A percentile compares a stretch with the other conserved stretches of the same genome.
Evolutionary conservation across 2,797 vertebrate species (phyloP).

Genomic region (Cossypha dichroa): DNA sequence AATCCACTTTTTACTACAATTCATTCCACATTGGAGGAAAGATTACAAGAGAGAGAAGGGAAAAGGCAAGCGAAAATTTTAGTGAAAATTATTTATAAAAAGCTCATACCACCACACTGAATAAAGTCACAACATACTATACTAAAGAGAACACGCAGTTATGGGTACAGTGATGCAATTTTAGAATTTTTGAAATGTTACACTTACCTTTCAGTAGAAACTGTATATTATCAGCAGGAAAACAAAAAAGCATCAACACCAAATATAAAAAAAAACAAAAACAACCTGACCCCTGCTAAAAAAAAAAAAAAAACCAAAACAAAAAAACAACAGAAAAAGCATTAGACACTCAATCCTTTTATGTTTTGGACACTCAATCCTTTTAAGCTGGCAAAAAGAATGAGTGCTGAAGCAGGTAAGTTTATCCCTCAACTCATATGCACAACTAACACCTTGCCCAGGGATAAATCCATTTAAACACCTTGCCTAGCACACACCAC

Average conservation of each 20-base stretch:
- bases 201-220: not conserved
- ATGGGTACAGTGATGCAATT: not conserved
- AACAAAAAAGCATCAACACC: not conserved
- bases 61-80: not conserved
- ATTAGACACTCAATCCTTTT: not conserved
- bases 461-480: not conserved
- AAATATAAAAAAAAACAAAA: not conserved
- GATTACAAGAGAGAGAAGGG: not conserved
- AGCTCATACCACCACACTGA: not conserved
- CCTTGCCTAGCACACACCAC: not conserved
- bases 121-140: accelerated
- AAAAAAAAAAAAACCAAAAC: not conserved
- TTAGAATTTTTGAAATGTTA: not conserved
- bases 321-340: too few relatives aligned
- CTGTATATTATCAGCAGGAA: not conserved
- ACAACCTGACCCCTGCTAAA: too few relatives aligned
- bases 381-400: not conserved
- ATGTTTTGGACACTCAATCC: not conserved
- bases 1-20: not conserved
- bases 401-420: not conserved
- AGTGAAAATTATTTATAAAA: not conserved
- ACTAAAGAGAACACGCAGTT: not conserved
- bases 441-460: not conserved
- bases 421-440: not conserved
- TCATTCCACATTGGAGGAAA: not conserved